A percentile compares a stretch with the other conserved stretches of the same genome.
Conservation (phyloP, 2,113 vertebrate genomes). For the Cromileptes altivelis region DNA sequence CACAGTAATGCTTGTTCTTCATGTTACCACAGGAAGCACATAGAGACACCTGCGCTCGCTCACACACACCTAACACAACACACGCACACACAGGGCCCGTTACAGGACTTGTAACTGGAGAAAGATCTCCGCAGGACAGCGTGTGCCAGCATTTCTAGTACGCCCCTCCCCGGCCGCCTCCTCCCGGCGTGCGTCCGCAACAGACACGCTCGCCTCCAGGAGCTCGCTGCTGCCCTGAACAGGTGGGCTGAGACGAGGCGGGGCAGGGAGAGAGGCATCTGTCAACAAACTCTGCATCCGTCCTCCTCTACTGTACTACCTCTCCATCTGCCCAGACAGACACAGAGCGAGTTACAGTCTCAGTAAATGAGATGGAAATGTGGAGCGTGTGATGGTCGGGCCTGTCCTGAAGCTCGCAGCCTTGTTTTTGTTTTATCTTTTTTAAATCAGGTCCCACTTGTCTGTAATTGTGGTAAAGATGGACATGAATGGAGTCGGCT, state of each 20-base stretch:
- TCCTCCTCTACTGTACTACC: slow-evolving; percentile 59
- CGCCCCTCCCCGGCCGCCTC: slow-evolving; percentile 17
- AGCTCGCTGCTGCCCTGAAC: slow-evolving; percentile 69
- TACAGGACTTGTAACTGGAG: neutral
- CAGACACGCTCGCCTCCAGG: slow-evolving; percentile 60
- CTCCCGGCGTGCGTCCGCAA: slow-evolving; percentile 33
- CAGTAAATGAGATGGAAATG: neutral
- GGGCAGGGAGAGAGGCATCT: slow-evolving; percentile 73
- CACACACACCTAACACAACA: neutral
- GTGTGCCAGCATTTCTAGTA: slow-evolving; percentile 40
- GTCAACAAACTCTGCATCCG: slow-evolving; percentile 73
- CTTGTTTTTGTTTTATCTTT: neutral
- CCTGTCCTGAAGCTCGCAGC: neutral
- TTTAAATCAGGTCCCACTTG: neutral
- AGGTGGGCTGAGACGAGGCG: slow-evolving; percentile 72
- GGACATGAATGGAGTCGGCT: neutral
- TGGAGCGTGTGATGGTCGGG: neutral
- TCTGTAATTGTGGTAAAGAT: neutral
- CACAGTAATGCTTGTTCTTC: slow-evolving; percentile 4
- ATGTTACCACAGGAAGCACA: slow-evolving; percentile 1
- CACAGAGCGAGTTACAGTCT: slow-evolving; percentile 4
- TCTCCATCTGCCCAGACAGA: slow-evolving; percentile 72
- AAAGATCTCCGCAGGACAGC: slow-evolving; percentile 14
- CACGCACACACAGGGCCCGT: neutral
- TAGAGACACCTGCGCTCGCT: slow-evolving; percentile 28